Evolutionary conservation across 2,113 vertebrate species (phyloP), one percentile per base, ranked within the genome.

Genomic region (Prietella phreatophila): DNA sequence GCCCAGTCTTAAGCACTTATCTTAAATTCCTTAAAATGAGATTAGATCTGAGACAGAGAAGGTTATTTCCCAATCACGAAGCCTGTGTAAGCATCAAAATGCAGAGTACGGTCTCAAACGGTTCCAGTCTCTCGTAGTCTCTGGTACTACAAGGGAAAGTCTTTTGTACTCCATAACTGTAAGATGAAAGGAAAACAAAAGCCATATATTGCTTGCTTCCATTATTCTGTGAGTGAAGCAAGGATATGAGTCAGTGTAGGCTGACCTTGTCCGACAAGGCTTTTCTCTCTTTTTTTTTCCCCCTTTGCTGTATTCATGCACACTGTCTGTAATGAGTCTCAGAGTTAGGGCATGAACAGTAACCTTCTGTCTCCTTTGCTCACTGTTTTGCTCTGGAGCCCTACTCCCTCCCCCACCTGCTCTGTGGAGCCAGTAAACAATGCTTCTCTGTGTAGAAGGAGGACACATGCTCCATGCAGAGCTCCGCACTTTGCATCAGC

Each of bases 311-410:
- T 75, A 82, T 42, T 30, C 47, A 47, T 83, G 56, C 71, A 80
- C 60, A 63, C 58, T n/a, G 22, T 60, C 82, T 86, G 83, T 89
- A 91, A 89, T 91, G 86, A 87, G 88, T 39, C 78, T 85, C 78
- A 39, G 79, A 83, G 79, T 79, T 63, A 79, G 86, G 76, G 82
- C 84, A 76, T 56, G 27, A 82, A 73, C 58, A 80, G 71, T 91
- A 86, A 89, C 88, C 88, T 87, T 78, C 81, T 86, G 84, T 86
- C 83, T 90, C 55, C 75, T 87, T 83, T 87, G 22, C 80, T 71
- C 42, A 20, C 71, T 80, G 71, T 55, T 79, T 69, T 87, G 85
- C 82, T 84, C 83, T 86, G 79, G 71, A 84, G 82, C 73, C 82
- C 85, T 80, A 15, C 55, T 60, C 85, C 86, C 75, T 76, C 47